Base-by-base conservation (phyloP, 2,888 invertebrate species). In the Carcina quercana region DNA sequence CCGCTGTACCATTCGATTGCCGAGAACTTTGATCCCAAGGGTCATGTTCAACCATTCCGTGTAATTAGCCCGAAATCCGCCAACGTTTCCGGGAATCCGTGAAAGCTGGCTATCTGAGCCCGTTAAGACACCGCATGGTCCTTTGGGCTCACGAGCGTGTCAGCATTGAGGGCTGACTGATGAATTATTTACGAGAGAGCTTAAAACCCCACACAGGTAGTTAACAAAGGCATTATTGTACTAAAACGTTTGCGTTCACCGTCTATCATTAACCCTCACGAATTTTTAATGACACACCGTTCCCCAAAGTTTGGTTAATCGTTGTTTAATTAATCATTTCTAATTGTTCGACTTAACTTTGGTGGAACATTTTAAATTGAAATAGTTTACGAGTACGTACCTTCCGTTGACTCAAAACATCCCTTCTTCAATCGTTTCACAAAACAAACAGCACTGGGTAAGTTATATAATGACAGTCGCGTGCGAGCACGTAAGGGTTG, bases 401-500 rank as follows among this genome's bases (percentile, higher is more conserved):
- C 37, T 37, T 33, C 30, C 21, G 4, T 2, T 11, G 13, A 12
- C 12, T 33, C 24, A 33, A 11, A 5, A 25, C 32, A 37, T 33
- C 33, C 30, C 33, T 28, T 13, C n/a, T 26, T 11, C 14, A 20
- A 33, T 34, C 37, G 37, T 41, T 43, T 55, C 78, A 80, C 80
- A 66, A 67, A 73, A 79, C 70, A 72, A 73, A 71, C 60, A 61
- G 51, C 71, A 78, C 74, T 52, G 51, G 49, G 44, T 49, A 53
- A 39, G 64, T 79, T 79, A 80, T 82, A 73, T 80, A 79, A 82
- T 72, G 54, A 54, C 46, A 41, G 39, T 56, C 67, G 63, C 71
- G 65, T 60, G 68, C 52, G 53, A 69, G 64, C 59, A 67, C 71
- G 73, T 55, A 36, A 49, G 55, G 47, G 45, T 53, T 42, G 47